Base-by-base conservation (phyloP, 2,797 vertebrate genomes). In the Thalassophryne amazonica region DNA sequence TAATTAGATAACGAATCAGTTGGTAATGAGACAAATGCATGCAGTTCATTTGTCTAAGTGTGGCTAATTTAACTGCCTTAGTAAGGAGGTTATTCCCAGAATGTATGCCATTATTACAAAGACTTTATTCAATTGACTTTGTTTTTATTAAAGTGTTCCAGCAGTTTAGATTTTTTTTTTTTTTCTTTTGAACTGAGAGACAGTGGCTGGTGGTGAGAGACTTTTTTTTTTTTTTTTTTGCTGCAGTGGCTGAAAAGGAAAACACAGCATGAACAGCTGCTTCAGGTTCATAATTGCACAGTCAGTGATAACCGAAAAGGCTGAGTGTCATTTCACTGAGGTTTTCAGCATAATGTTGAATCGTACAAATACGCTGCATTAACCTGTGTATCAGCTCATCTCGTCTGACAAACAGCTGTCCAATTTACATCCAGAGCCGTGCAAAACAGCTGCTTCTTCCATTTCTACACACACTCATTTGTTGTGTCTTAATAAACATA, bases 211-310 rank as follows among this genome's bases (percentile, higher is more conserved):
- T 24, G 15, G 21, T 60, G 48, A 54, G 45, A 75, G 73, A 27
- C 7, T 16, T 2, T 4, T 53, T 75, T 73, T 59, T 65, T 27
- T 7, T 16, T 2, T 4, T 53, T 75, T 73, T 59, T 65, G 72
- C 69, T 73, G 70, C 77, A 36, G 62, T 40, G 57, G 46, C 47
- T 13, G 6, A 41, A 62, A 71, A 79, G 60, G 18, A 59, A 73
- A 73, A 40, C 30, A 19, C 51, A 69, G 64, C 67, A 25, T 43
- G 47, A 79, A 53, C 68, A 69, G 69, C 73, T 81, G 73, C 69
- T 73, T 62, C 27, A 37, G 63, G 68, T 66, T 66, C 54, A 70
- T 46, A 49, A 65, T 79, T 60, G 31, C 62, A 41, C 22, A 57
- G 39, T 48, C 42, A 25, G 31, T 30, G 31, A 54, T 28, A 56